Base-by-base conservation (phyloP, 1,140 invertebrate species). In the Lordiphosa clarofinis region DNA sequence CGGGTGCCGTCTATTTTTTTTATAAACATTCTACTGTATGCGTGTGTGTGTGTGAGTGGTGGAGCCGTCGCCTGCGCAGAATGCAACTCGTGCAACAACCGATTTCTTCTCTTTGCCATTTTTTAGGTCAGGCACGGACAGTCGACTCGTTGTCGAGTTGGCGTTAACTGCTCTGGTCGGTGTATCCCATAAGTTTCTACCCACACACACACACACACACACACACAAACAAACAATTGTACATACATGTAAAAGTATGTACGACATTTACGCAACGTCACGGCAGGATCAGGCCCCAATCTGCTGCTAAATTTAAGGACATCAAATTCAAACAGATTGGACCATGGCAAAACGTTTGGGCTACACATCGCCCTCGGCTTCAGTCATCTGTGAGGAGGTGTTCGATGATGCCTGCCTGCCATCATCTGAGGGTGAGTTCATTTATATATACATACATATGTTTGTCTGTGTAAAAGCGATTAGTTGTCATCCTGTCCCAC, bases 351-450 rank as follows among this genome's bases (percentile, higher is more conserved):
- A 71, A 47, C 59, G 72, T 4, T 44, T 63, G 28, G 63, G 72
- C 36, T 69, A 72, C 31, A 52, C 73, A 42, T 89, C 91, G 37
- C 90, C 92, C 61, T 71, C 79, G 3, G 55, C 86, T 19, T 92
- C 92, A 15, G 91, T 95, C 66, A 92, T 94, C 58, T 95, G 94
- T 89, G 92, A 94, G 89, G 94, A 95, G 90, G 91, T 95, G 49
- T 96, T 95, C 89, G 94, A 95, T 89, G 94, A 94, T 90, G 92
- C 93, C 54, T 95, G 94, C 74, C 92, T 93, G 81, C 94, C 94
- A 49, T 94, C 94, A 11, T 91, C 93, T 58, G 93, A 95, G 90
- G 94, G 94, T 95, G 90, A 88, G 89, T 72, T 42, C 9, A 1
- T 24, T 33, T 11, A 13, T 11, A 49, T 10, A 39, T 13, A 21